phyloP scores from a whole-genome alignment of 2,797 vertebrate species.

The Coracias cyanogaster region DNA sequence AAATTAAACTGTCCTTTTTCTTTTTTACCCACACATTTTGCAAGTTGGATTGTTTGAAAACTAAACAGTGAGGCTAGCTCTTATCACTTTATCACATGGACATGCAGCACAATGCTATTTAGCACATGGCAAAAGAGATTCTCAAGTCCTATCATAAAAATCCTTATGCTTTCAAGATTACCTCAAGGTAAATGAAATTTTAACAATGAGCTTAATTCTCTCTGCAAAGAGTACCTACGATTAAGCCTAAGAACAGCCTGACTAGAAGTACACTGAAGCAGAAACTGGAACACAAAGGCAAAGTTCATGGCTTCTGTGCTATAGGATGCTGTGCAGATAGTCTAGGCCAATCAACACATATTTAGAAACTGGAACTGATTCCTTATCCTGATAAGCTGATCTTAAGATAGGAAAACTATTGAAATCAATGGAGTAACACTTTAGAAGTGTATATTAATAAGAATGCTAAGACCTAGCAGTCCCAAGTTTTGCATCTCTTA shows the following conservation, averaged over 20 bases:
- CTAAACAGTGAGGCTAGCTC: neutral
- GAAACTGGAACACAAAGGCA: neutral
- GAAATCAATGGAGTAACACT: neutral
- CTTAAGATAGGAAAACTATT: neutral
- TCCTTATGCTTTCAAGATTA: neutral
- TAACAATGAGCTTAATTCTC: neutral
- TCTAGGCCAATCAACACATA: neutral
- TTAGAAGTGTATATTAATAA: neutral
- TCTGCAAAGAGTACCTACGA: neutral
- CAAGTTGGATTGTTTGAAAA: neutral
- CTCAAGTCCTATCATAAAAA: neutral
- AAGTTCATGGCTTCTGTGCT: neutral
- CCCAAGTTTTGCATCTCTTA: neutral
- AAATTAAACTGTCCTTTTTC: neutral
- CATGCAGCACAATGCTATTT: neutral
- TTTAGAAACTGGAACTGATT: neutral
- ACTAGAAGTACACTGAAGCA: neutral
- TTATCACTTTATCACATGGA: neutral
- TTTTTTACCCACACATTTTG: neutral
- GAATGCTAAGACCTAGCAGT: neutral
- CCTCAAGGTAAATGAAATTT: neutral
- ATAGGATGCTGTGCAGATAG: neutral
- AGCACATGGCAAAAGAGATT: fast-evolving
- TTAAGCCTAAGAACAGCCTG: neutral
- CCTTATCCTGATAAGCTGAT: neutral